Base-by-base conservation (phyloP, 2,888 invertebrate species). In the Cremastobaeus sp. region DNA sequence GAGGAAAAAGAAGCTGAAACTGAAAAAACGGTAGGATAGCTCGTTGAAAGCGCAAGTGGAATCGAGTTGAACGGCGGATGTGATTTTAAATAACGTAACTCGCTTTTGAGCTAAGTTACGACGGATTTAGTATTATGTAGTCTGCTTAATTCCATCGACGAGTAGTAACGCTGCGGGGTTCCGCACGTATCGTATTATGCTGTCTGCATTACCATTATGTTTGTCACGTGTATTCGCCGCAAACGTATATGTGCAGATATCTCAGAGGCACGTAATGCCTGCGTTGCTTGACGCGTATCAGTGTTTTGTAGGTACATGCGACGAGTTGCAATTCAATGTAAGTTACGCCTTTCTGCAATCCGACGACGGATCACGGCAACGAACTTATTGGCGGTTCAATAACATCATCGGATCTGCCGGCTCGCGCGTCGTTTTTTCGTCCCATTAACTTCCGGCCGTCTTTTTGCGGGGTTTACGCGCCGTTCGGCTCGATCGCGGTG, bases 151-250 rank as follows among this genome's bases (percentile, higher is more conserved):
- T 69, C 54, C 59, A 48, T 50, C 35, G 60, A 55, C 35, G 62
- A 60, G 48, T 41, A 32, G 57, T 54, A 68, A 48, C 52, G 66
- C 59, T 28, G 48, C 62, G 37, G 55, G 54, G 60, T 57, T 68
- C 52, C 18, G 64, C 64, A 52, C 59, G 74, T 64, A 74, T 74
- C 68, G 57, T 59, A 68, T 73, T 62, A 62, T 68, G 60, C 68
- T 62, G 73, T 73, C 68, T 68, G 74, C 69, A 59, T 74, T 59
- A 59, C 57, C 64, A 69, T 74, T 74, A 69, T 59, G 74, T 74
- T 74, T 74, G 74, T 74, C 68, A 74, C 68, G 74, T 69, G 69
- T 65, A 59, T 74, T 65, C 64, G 52, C 69, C 57, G 50, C 68
- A 62, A 62, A 55, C 62, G 68, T 62, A 64, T 64, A 60, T 43